Evolutionary conservation across 2,113 vertebrate species (phyloP).

Genomic region (Chaetodon auriga): DNA sequence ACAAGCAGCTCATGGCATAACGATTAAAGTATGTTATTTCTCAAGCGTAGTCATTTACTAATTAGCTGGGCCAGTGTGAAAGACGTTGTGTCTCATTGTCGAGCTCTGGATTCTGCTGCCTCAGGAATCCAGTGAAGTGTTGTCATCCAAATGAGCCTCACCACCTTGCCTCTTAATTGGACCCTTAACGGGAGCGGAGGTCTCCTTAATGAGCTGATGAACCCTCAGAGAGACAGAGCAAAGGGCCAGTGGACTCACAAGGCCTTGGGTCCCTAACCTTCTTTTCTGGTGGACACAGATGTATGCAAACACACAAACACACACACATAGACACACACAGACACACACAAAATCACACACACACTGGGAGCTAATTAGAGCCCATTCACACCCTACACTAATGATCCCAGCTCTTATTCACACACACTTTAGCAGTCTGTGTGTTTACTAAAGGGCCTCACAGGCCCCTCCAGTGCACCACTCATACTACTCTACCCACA

Average conservation of each 20-base stretch:
- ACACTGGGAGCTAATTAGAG: conserved; percentile 83
- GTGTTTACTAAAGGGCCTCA: conserved; percentile 84
- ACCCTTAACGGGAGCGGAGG: conserved; percentile 73
- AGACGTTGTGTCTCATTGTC: conserved; percentile 59
- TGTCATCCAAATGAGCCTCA: conserved; percentile 75
- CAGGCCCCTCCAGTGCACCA: conserved; percentile 67
- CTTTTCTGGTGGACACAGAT: conserved; percentile 61
- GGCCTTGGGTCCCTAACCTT: conserved; percentile 74
- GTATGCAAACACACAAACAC: conserved; percentile 41
- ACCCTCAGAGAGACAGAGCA: conserved; percentile 63
- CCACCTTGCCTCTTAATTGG: conserved; percentile 80
- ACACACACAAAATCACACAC: conserved; percentile 33
- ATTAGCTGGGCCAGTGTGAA: conserved; percentile 70
- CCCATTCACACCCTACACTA: conserved; percentile 84
- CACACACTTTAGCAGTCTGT: conserved; percentile 79
- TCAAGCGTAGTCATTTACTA: conserved; percentile 67
- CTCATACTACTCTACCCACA: conserved; percentile 74
- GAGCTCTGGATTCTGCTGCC: conserved; percentile 72
- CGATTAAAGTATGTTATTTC: conserved; percentile 67
- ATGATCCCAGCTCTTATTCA: conserved; percentile 83
- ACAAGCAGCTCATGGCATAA: conserved; percentile 51
- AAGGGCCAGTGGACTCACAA: conserved; percentile 60
- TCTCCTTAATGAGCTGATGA: conserved; percentile 85
- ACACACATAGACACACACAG: conserved; percentile 25
- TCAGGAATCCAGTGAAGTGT: conserved; percentile 77